Conservation (phyloP, 64 coral and sea anemone species). For the Anthopleura sola region DNA sequence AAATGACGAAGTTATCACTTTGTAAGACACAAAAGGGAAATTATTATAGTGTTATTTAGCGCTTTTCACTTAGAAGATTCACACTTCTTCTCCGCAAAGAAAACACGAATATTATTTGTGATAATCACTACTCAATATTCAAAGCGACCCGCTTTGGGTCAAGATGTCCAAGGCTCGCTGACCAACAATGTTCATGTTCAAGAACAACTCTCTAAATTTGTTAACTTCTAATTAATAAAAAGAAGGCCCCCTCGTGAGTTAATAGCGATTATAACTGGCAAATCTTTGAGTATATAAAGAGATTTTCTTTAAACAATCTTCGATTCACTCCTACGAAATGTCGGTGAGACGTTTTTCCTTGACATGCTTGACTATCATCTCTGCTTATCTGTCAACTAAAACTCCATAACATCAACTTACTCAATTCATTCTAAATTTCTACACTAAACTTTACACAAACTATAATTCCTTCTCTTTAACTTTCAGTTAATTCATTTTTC, state of each 20-base stretch:
- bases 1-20: constrained; percentile 3
- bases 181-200: background rate
- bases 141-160: background rate
- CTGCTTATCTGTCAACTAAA: constrained; percentile 4
- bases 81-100: background rate
- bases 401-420: background rate
- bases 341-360: background rate
- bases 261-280: background rate
- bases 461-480: background rate
- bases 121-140: background rate
- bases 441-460: background rate
- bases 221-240: background rate
- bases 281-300: background rate
- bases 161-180: background rate
- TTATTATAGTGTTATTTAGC: constrained; percentile 9
- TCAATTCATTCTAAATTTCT: background rate
- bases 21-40: background rate
- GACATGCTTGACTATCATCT: background rate
- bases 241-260: background rate
- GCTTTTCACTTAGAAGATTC: background rate
- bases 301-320: background rate
- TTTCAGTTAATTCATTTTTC: background rate
- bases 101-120: background rate
- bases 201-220: background rate
- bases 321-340: background rate